phyloP scores from a whole-genome alignment of 2,888 invertebrate species.

The Bhutanitis thaidina region DNA sequence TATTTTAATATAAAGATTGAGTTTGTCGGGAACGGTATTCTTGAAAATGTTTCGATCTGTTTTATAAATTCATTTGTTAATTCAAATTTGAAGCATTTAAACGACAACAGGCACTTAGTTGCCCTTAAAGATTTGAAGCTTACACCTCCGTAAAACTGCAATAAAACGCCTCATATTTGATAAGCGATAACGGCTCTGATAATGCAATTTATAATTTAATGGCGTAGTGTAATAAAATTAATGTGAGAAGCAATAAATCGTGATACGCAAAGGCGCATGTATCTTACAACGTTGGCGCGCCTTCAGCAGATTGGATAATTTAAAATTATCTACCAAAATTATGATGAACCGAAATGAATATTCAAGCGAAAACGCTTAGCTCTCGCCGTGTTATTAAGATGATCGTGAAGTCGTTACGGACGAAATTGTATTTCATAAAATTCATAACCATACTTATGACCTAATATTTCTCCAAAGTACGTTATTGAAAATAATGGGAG shows the following conservation, averaged over 20 bases:
- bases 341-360: constrained; percentile 76
- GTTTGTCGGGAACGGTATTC: too few relatives aligned
- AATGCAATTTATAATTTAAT: constrained; percentile 20
- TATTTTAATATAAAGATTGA: too few relatives aligned
- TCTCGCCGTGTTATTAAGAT: constrained; percentile 69
- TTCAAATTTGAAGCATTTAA: too few relatives aligned
- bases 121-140: not conserved
- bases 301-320: constrained; percentile 63
- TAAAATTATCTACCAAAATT: constrained; percentile 74
- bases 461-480: constrained; percentile 75
- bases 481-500: constrained; percentile 63
- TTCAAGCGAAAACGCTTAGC: constrained; percentile 73
- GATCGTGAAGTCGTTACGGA: constrained; percentile 74
- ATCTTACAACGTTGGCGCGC: constrained; percentile 38
- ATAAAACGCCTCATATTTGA: constrained; percentile 13
- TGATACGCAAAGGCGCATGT: constrained; percentile 40
- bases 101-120: too few relatives aligned
- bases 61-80: too few relatives aligned
- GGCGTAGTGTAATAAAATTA: constrained; percentile 40
- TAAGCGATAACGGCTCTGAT: constrained; percentile 18
- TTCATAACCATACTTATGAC: constrained; percentile 75
- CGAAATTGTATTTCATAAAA: constrained; percentile 77
- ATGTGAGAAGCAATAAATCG: constrained; percentile 61
- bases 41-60: too few relatives aligned
- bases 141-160: not conserved